Conservation (phyloP, 2,797 vertebrate species). For the Epinephelus malabaricus region DNA sequence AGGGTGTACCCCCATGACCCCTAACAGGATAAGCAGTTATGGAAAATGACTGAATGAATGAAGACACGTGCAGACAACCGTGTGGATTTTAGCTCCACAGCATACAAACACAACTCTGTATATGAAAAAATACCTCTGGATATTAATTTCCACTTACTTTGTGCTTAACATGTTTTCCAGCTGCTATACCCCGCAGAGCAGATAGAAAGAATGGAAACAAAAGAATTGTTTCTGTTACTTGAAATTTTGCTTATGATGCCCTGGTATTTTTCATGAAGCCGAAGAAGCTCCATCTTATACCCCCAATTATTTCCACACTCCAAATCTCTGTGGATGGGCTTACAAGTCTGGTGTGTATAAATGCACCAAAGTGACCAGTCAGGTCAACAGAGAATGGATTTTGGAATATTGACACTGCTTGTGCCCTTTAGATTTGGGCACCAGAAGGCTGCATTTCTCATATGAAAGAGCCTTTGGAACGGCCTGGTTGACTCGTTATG, state of each 20-base stretch:
- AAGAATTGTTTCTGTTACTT: background rate
- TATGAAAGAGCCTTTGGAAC: background rate
- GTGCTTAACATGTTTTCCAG: no score
- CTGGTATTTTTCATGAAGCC: constrained; percentile 1
- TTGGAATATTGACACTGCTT: constrained; percentile 4
- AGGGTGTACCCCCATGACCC: no score
- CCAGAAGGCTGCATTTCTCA: constrained; percentile 16
- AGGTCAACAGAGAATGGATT: constrained; percentile 10
- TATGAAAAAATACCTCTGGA: no score
- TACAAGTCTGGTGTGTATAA: background rate
- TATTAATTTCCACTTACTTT: no score
- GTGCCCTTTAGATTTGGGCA: constrained; percentile 26
- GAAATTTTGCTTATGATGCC: background rate
- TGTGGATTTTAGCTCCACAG: no score
- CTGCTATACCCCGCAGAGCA: no score
- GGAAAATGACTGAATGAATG: no score
- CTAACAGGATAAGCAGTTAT: no score
- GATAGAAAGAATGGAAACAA: no score
- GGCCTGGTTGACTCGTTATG: background rate
- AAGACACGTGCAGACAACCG: no score
- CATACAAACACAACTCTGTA: no score
- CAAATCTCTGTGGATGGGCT: constrained; percentile 2
- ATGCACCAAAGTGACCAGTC: constrained; percentile 15
- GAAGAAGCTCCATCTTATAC: background rate
- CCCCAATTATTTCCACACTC: constrained; percentile 1